Base-by-base conservation (phyloP, 2,888 invertebrate genomes). In the Apamea monoglypha region DNA sequence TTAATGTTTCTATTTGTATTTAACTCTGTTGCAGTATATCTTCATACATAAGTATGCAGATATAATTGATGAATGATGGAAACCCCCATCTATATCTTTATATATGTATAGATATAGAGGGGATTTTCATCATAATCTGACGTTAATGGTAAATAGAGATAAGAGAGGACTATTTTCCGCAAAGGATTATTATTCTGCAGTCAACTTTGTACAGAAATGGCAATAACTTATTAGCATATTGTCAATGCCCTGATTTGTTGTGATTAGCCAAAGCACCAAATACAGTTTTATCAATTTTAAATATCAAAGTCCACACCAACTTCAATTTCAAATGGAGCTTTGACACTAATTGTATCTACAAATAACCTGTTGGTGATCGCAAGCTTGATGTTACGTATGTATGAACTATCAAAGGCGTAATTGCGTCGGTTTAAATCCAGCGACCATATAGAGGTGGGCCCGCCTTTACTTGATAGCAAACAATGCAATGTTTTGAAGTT, bases 401-500 rank as follows among this genome's bases (percentile, higher is more conserved):
- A 78, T 81, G 76, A 80, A 76, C 82, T 82, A 80, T 82, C 80
- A 76, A 79, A 83, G 72, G 75, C 79, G 82, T 85, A 87, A 88
- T 85, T 84, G 81, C 78, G 82, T 77, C 63, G 70, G 81, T 85
- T 87, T 78, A 74, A 87, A 86, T 83, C 90, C 85, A 81, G 83
- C 78, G 80, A 32, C 89, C 90, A 53, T 91, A 82, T 88, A 87
- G 90, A 73, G 80, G 84, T 88, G 66, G 83, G 73, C 74, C 83
- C 87, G 86, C 90, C 90, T 87, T 86, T 86, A 74, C 72, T 82
- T 78, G 71, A 80, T 78, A 73, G 78, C 87, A 87, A 75, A 91
- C 91, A 91, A 91, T 89, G 85, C 88, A 89, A 89, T 74, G 89
- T 90, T 87, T 87, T 87, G 82, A 74, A 76, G 75, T 73, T 75